phyloP scores from a whole-genome alignment of 2,113 vertebrate genomes.

The Solea senegalensis region DNA sequence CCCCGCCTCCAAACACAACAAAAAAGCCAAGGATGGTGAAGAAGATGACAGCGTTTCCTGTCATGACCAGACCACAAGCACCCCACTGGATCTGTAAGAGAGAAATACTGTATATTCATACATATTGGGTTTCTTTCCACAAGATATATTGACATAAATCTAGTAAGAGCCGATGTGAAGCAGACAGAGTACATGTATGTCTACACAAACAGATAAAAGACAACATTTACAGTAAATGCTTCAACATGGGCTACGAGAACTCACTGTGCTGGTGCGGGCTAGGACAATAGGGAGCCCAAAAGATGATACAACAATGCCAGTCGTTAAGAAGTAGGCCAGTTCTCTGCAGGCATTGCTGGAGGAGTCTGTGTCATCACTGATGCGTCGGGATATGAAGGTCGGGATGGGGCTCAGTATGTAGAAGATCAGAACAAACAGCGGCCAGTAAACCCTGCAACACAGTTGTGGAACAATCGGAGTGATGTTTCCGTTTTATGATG shows the following conservation, averaged over 20 bases:
- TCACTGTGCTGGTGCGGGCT: constrained; percentile 85
- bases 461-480: neutral
- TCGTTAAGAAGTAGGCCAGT: constrained; percentile 93
- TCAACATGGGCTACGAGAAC: constrained; percentile 43
- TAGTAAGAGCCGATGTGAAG: neutral
- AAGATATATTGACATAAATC: neutral
- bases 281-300: constrained; percentile 92
- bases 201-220: neutral
- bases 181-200: neutral
- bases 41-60: constrained; percentile 94
- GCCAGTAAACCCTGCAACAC: constrained; percentile 89
- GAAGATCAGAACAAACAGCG: constrained; percentile 93
- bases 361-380: constrained; percentile 87
- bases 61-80: constrained; percentile 94
- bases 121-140: neutral
- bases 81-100: constrained; percentile 92
- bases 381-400: constrained; percentile 88
- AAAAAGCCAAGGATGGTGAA: constrained; percentile 95
- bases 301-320: constrained; percentile 93
- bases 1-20: constrained; percentile 91
- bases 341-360: constrained; percentile 93
- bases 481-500: neutral
- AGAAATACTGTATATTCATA: neutral
- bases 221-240: neutral
- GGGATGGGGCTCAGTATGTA: constrained; percentile 92